phyloP scores from a whole-genome alignment of 1,140 invertebrate species.

The Bathynomus jamesi region DNA sequence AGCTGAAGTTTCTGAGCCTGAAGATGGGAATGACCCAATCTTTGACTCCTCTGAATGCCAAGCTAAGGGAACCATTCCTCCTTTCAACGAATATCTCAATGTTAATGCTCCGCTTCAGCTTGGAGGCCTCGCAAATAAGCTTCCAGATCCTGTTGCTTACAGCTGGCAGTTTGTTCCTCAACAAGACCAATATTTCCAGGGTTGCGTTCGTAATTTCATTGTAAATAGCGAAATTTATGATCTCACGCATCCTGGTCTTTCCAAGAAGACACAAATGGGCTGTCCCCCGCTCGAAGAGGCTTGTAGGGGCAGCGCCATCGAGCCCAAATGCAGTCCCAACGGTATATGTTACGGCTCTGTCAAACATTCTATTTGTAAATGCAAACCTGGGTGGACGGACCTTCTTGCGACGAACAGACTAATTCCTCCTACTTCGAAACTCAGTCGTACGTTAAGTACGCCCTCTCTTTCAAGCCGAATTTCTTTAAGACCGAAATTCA shows the following conservation, averaged over 20 bases:
- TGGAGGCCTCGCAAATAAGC: slow-evolving; percentile 77
- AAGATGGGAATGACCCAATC: slow-evolving; percentile 71
- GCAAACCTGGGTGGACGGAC: slow-evolving; percentile 86
- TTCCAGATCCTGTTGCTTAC: slow-evolving; percentile 68
- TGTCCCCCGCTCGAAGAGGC: slow-evolving; percentile 85
- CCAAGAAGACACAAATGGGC: slow-evolving; percentile 67
- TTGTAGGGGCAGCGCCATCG: slow-evolving; percentile 64
- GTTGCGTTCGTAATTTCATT: slow-evolving; percentile 88
- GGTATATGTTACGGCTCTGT: slow-evolving; percentile 88
- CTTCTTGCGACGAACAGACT: slow-evolving; percentile 71
- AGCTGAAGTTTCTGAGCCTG: slow-evolving; percentile 72
- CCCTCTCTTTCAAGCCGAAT: slow-evolving; percentile 85
- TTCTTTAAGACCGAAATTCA: slow-evolving; percentile 86
- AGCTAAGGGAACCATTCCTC: slow-evolving; percentile 74
- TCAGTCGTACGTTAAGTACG: slow-evolving; percentile 92
- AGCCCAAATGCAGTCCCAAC: slow-evolving; percentile 77
- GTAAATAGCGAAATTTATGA: slow-evolving; percentile 95
- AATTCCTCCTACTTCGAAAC: slow-evolving; percentile 80
- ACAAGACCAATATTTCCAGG: slow-evolving; percentile 74
- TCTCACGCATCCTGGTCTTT: slow-evolving; percentile 74
- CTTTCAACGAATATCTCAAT: slow-evolving; percentile 94
- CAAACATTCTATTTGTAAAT: slow-evolving; percentile 76
- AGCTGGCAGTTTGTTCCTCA: slow-evolving; percentile 78
- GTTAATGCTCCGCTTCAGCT: slow-evolving; percentile 91
- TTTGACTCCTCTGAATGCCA: slow-evolving; percentile 84